Evolutionary conservation across 92 coral and sea anemone species (phyloP).

Genomic region (Diadumene lineata): DNA sequence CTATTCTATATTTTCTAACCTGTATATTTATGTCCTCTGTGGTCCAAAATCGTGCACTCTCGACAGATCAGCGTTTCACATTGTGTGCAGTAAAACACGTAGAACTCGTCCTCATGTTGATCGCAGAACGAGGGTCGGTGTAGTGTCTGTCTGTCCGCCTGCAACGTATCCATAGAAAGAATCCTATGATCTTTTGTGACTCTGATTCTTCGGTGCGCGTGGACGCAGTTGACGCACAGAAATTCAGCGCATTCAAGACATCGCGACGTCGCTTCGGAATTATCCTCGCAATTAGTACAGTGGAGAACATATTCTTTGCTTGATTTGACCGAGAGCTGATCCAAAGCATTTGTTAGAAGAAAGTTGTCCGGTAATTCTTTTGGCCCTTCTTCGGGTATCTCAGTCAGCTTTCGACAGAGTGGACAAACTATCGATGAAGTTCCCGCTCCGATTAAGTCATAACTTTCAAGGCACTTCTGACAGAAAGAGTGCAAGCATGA

Average conservation of each 20-base stretch:
- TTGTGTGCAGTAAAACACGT: constrained; percentile 77
- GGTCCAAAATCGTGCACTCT: constrained; percentile 85
- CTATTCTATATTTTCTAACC: constrained; percentile 53
- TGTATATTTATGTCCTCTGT: constrained; percentile 85
- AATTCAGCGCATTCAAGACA: constrained; percentile 95
- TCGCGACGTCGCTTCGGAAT: constrained; percentile 78
- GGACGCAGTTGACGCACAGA: constrained; percentile 82
- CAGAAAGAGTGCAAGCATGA: constrained; percentile 84
- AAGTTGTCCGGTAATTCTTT: constrained; percentile 64
- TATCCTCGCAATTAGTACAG: constrained; percentile 89
- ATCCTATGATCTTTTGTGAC: constrained; percentile 90
- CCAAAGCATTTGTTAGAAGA: constrained; percentile 82
- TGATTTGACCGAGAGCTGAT: constrained; percentile 83
- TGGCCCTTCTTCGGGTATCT: constrained; percentile 75
- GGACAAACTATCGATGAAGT: constrained; percentile 85
- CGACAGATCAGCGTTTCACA: constrained; percentile 85
- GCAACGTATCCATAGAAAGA: constrained; percentile 82
- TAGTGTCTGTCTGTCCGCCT: constrained; percentile 84
- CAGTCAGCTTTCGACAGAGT: constrained; percentile 82
- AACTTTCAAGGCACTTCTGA: constrained; percentile 82
- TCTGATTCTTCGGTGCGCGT: constrained; percentile 86
- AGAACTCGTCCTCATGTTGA: constrained; percentile 83
- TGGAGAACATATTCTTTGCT: constrained; percentile 86
- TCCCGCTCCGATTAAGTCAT: constrained; percentile 87
- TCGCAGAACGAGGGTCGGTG: constrained; percentile 82